phyloP scores from a whole-genome alignment of 1,140 invertebrate species.

The Diploscapter pachys region DNA sequence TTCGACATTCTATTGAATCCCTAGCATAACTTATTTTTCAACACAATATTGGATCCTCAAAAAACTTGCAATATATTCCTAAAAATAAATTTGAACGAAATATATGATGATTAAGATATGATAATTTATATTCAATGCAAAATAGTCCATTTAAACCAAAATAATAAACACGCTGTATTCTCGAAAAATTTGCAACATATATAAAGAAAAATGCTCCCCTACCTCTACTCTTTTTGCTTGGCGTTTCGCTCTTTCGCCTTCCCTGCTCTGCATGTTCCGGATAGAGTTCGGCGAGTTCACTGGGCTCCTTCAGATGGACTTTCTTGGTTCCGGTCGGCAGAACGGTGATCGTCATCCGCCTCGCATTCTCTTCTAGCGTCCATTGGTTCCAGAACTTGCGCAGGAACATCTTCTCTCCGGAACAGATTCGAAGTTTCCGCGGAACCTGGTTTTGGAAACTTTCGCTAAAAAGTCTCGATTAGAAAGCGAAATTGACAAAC shows the following conservation, averaged over 20 bases:
- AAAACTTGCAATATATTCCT: no score
- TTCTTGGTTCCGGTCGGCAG: conserved; percentile 31
- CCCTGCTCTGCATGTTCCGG: conserved; percentile 9
- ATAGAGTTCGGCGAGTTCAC: conserved; percentile 27
- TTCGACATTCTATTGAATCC: no score
- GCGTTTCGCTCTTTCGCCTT: conserved; percentile 2
- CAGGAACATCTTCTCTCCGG: conserved; percentile 37
- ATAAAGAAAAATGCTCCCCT: not conserved
- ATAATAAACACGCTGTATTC: no score
- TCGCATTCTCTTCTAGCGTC: conserved; percentile 38
- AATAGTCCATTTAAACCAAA: no score
- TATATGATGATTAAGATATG: no score
- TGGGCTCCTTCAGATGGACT: conserved; percentile 30
- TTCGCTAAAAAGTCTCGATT: no score
- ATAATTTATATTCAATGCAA: no score
- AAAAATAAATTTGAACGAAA: no score
- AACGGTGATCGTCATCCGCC: conserved; percentile 36
- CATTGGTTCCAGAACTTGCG: conserved; percentile 47
- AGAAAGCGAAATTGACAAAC: no score
- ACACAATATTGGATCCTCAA: no score
- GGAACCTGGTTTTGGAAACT: no score
- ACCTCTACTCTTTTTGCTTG: not conserved
- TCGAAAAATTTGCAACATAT: not conserved
- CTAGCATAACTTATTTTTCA: no score
- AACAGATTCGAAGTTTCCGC: not conserved